Percentiles rank a stretch among this genome's conserved stretches.
Evolutionary conservation across 1,140 invertebrate species (phyloP).

Genomic region (Dolichoris vasculosae): DNA sequence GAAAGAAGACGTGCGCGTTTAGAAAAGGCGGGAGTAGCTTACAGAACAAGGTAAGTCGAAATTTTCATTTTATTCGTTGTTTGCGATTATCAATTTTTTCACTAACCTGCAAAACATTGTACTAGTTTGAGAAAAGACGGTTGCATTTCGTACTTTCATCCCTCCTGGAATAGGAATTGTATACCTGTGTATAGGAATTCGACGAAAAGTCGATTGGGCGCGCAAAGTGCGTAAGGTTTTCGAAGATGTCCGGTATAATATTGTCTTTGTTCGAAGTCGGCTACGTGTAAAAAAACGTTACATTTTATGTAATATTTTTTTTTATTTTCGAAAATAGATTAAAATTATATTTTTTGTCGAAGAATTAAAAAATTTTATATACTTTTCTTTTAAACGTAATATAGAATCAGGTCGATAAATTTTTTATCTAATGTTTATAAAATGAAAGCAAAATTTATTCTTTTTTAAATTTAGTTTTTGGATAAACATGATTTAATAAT

Average conservation of each 20-base stretch:
- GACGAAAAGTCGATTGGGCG: slow-evolving; percentile 33
- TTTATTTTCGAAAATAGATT: too few species aligned
- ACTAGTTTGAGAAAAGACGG: neutral
- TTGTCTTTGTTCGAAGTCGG: neutral
- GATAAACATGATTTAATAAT: too few species aligned
- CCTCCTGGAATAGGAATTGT: too few species aligned
- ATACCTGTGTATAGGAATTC: neutral
- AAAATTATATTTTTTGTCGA: too few species aligned
- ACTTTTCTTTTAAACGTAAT: too few species aligned
- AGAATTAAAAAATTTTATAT: too few species aligned
- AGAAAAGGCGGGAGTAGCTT: slow-evolving; percentile 42
- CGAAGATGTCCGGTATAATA: slow-evolving; percentile 42
- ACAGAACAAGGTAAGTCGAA: neutral
- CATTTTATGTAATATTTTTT: neutral
- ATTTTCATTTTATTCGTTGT: neutral
- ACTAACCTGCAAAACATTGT: neutral
- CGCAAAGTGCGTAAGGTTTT: slow-evolving; percentile 31
- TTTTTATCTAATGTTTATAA: too few species aligned
- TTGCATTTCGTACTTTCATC: neutral
- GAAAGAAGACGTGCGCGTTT: neutral
- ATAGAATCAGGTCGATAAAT: too few species aligned
- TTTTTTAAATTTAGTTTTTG: too few species aligned
- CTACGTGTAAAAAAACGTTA: neutral
- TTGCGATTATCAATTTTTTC: neutral
- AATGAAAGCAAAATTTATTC: too few species aligned